Percentiles rank a stretch among this genome's conserved stretches.
These are phyloP conservation scores for Chelonus formosanus DNA, from an alignment of 2,888 invertebrate species.

Conservation along the genomic window DNA sequence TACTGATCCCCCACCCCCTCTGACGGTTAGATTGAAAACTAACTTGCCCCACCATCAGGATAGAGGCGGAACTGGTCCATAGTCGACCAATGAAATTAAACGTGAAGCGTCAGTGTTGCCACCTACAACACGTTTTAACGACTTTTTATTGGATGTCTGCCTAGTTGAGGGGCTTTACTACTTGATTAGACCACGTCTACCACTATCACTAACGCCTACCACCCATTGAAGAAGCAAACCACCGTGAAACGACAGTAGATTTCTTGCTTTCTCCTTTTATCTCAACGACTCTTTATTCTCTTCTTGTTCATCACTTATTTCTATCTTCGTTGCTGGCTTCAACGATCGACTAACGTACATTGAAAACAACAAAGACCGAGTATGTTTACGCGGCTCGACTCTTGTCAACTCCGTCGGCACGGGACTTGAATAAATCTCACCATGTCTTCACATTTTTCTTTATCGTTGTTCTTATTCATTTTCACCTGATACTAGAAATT, in stretches of 20 bases:
- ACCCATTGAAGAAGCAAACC: constrained; percentile 44
- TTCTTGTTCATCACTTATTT: constrained; percentile 31
- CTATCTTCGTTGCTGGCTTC: constrained; percentile 8
- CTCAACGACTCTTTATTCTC: not conserved
- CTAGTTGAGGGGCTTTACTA: constrained; percentile 55
- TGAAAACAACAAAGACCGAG: constrained; percentile 63
- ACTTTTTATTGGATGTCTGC: constrained; percentile 59
- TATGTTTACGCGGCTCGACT: constrained; percentile 65
- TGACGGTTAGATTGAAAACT: constrained; percentile 67
- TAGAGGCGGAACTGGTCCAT: constrained; percentile 57
- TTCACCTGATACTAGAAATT: constrained; percentile 3
- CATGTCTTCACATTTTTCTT: constrained; percentile 43
- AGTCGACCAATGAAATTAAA: constrained; percentile 60
- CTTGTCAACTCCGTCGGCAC: constrained; percentile 62
- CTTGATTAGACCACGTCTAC: constrained; percentile 57
- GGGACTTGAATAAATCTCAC: constrained; percentile 63
- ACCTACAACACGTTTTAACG: constrained; percentile 35
- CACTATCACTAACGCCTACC: constrained; percentile 36
- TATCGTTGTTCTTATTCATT: constrained; percentile 24
- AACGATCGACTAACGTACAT: constrained; percentile 55
- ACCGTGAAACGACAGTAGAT: constrained; percentile 49
- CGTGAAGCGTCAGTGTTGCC: constrained; percentile 32
- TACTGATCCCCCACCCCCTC: constrained; percentile 66
- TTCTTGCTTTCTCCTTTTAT: constrained; percentile 22
- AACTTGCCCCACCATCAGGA: constrained; percentile 62